A percentile compares a stretch with the other conserved stretches of the same genome.
Conservation (phyloP, 2,797 vertebrate species). For the Columba guinea region DNA sequence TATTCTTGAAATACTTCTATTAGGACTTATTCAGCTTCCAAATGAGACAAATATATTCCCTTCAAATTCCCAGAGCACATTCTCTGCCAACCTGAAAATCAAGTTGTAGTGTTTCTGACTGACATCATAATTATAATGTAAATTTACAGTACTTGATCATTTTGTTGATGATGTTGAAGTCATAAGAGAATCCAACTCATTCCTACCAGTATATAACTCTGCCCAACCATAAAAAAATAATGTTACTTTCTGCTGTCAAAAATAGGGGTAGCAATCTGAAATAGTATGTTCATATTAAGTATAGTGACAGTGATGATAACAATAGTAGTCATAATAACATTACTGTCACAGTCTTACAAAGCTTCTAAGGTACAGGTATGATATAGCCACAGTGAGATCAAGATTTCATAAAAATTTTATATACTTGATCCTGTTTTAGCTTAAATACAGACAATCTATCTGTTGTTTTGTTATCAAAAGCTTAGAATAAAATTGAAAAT, state of each 20-base stretch:
- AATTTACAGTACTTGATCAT: conserved; percentile 17
- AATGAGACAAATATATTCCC: conserved; percentile 1
- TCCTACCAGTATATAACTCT: neutral
- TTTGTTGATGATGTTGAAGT: conserved; percentile 27
- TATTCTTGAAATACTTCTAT: conserved; percentile 25
- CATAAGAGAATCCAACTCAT: neutral
- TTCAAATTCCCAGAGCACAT: neutral
- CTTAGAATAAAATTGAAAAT: neutral
- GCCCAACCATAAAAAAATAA: neutral
- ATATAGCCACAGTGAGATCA: neutral
- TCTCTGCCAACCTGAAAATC: conserved; percentile 28
- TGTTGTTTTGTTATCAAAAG: neutral
- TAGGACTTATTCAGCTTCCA: conserved; percentile 13
- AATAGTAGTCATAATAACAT: neutral
- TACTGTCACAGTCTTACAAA: neutral
- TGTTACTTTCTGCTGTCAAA: neutral
- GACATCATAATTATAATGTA: conserved; percentile 32
- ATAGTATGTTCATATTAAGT: neutral
- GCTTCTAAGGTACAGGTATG: neutral
- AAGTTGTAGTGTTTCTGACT: conserved; percentile 20
- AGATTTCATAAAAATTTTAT: neutral
- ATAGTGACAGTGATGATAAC: neutral
- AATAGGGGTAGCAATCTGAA: neutral
- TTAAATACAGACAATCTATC: neutral
- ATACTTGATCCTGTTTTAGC: neutral